phyloP scores from a whole-genome alignment of 2,888 invertebrate species.

The Agrilus cyanescens region DNA sequence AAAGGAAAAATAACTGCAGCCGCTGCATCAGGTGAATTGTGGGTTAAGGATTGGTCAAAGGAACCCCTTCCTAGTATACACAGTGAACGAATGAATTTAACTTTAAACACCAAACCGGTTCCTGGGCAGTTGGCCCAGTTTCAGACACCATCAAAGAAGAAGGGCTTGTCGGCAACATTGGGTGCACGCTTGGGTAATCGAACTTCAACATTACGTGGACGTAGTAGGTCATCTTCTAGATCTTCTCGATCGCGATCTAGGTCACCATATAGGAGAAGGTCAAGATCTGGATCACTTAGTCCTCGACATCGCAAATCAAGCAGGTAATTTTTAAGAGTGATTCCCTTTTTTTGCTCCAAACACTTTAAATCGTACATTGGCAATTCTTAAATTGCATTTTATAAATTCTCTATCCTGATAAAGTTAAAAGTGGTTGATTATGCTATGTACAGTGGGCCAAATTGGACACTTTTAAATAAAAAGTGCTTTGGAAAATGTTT shows the following conservation, averaged over 20 bases:
- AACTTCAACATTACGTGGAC: conserved; percentile 32
- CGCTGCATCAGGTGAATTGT: conserved; percentile 75
- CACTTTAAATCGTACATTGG: no score
- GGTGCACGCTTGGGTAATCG: conserved; percentile 47
- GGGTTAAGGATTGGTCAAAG: conserved; percentile 87
- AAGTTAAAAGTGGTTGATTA: no score
- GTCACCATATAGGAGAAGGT: conserved; percentile 25
- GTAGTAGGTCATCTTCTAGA: conserved; percentile 33
- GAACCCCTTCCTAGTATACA: conserved; percentile 86
- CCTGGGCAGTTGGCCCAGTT: conserved; percentile 45
- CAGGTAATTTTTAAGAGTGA: conserved; percentile 22
- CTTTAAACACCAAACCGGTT: conserved; percentile 43
- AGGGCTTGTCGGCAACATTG: conserved; percentile 44
- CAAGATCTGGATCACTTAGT: conserved; percentile 32
- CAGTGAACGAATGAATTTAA: conserved; percentile 60
- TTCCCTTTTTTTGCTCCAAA: no score
- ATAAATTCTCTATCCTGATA: no score
- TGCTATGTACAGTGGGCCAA: no score
- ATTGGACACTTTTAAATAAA: no score
- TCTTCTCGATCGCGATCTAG: conserved; percentile 28
- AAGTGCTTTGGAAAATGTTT: no score
- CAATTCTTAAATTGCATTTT: no score
- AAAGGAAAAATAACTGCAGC: conserved; percentile 90
- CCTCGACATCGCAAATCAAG: conserved; percentile 27
- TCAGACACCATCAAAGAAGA: conserved; percentile 40